Evolutionary conservation across 1,140 invertebrate genomes (phyloP).

Genomic region (Ooceraea biroi): DNA sequence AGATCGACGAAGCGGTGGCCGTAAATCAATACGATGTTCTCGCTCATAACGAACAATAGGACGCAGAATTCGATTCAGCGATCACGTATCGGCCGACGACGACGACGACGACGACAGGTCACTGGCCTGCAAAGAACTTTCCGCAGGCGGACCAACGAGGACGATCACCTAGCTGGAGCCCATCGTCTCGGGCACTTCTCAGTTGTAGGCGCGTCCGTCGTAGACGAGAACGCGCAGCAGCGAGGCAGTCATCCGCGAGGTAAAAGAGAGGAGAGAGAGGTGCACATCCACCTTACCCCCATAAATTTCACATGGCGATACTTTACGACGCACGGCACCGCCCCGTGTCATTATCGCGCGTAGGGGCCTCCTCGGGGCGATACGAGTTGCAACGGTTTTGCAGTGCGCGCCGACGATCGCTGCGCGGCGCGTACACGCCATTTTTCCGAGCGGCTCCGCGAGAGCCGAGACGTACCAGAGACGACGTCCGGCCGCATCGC

Average conservation of each 20-base stretch:
- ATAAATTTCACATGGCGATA: slow-evolving; percentile 81
- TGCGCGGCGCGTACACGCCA: slow-evolving; percentile 34
- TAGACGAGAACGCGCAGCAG: slow-evolving; percentile 45
- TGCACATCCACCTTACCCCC: slow-evolving; percentile 76
- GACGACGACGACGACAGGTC: slow-evolving; percentile 8
- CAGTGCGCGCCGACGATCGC: background rate
- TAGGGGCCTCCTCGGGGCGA: slow-evolving; percentile 39
- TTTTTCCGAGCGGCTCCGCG: slow-evolving; percentile 59
- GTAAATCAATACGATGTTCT: slow-evolving; percentile 48
- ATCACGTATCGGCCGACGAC: slow-evolving; percentile 7
- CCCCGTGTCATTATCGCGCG: slow-evolving; percentile 82
- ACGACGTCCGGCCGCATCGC: slow-evolving; percentile 13
- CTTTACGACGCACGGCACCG: slow-evolving; percentile 81
- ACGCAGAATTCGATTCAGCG: slow-evolving; percentile 30
- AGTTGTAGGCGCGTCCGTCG: slow-evolving; percentile 61
- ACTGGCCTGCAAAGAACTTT: slow-evolving; percentile 36
- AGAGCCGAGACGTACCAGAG: background rate
- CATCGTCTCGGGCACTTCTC: slow-evolving; percentile 22
- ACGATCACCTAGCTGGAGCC: slow-evolving; percentile 50
- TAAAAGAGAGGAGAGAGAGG: slow-evolving; percentile 57
- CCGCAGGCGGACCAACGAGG: slow-evolving; percentile 35
- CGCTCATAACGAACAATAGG: slow-evolving; percentile 55
- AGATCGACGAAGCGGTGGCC: background rate
- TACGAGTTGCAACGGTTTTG: slow-evolving; percentile 29
- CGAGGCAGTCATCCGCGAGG: slow-evolving; percentile 12